Evolutionary conservation across 2,888 invertebrate species (phyloP), one percentile per base, ranked within the genome.

Genomic region (Meganola albula): DNA sequence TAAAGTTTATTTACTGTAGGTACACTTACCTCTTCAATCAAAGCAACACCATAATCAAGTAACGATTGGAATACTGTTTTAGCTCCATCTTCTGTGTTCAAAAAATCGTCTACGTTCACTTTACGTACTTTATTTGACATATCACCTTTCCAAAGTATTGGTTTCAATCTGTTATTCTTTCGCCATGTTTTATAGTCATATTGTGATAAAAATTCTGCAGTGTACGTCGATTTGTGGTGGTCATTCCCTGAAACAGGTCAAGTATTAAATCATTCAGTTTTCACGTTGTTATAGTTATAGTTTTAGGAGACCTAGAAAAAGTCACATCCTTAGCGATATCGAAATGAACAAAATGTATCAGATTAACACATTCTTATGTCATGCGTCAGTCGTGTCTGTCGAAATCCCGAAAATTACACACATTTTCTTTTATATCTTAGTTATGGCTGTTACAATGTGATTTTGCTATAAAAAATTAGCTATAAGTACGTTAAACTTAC

Each of bases 181-280:
- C 53, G 72, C 75, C 82, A 80, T 6, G 55, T 58, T 12, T 57
- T 51, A 34, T 70, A 72, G 11, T 75, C 64, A 34, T 73, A 79
- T 47, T 75, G 63, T 30, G 39, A 44, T 9, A 90, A 60, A 60
- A 89, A 90, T 1, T 82, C 64, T 0, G 83, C 46, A 13, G 72
- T 43, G 48, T 87, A 91, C 3, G 40, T 55, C 0, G 90, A 90
- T 44, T 71, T 49, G 50, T 91, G 91, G 1, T 69, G 66, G 59
- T 90, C 90, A 27, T 69, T 78, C 91, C 90, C 90, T 90, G 48
- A 34, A 74, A 73, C 12, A 27, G n/a, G n/a, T n/a, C n/a, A n/a
- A n/a, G n/a, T n/a, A n/a, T n/a, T n/a, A n/a, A n/a, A n/a, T n/a
- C n/a, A n/a, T n/a, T n/a, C n/a, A n/a, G n/a, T n/a, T n/a, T n/a